Percentiles rank a stretch among this genome's conserved stretches.
phyloP scores from a whole-genome alignment of 2,113 vertebrate genomes.

The Globicephala melas region DNA sequence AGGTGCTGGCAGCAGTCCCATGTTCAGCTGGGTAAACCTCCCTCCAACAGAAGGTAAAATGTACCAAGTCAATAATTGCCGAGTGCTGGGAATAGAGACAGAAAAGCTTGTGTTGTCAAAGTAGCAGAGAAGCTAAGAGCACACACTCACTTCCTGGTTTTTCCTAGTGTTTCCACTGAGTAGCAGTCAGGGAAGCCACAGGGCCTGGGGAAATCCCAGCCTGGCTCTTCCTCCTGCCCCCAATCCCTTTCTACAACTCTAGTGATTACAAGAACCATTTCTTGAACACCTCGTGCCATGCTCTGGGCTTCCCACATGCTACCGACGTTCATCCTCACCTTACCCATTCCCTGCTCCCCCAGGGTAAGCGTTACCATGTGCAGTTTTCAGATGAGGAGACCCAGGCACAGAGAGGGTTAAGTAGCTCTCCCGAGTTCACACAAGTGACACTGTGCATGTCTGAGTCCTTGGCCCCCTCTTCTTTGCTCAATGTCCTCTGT shows the following conservation, averaged over 20 bases:
- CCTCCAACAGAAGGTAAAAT: background rate
- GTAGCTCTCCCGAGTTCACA: background rate
- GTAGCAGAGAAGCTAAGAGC: background rate
- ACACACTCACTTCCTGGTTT: background rate
- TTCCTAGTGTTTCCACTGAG: background rate
- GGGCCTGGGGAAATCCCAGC: background rate
- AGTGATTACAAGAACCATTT: background rate
- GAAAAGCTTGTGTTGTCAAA: background rate
- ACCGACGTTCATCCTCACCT: background rate
- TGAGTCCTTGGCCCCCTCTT: background rate
- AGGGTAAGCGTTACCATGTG: fast-evolving
- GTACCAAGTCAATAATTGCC: background rate
- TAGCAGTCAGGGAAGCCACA: background rate
- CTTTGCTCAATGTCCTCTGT: background rate
- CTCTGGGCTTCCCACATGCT: background rate
- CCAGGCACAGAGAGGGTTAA: background rate
- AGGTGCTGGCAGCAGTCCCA: background rate
- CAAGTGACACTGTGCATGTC: fast-evolving
- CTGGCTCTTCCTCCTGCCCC: background rate
- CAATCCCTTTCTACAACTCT: background rate
- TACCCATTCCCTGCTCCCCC: fast-evolving
- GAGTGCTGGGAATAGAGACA: background rate
- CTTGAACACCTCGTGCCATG: background rate
- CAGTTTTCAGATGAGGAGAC: background rate
- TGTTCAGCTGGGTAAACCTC: background rate